These are phyloP conservation scores for Spisula subtruncata DNA, from an alignment of 2,888 invertebrate genomes.

Conservation along the genomic window DNA sequence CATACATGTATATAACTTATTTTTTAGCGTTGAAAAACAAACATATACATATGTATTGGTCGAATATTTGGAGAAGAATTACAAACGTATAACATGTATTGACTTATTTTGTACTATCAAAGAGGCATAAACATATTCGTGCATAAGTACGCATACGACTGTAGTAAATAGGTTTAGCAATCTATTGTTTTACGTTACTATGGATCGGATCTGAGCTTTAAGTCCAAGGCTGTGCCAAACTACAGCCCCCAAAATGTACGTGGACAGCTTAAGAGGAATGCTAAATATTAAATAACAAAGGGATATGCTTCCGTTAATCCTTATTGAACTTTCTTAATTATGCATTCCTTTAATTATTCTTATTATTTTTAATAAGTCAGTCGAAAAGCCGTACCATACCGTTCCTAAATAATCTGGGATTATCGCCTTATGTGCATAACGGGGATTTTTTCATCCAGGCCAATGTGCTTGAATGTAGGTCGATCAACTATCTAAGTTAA, in stretches of 20 bases:
- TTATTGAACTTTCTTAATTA: slow-evolving; percentile 29
- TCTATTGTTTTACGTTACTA: no score
- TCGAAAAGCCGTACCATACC: slow-evolving; percentile 32
- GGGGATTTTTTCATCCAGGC: slow-evolving; percentile 25
- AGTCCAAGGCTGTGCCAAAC: neutral
- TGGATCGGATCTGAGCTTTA: neutral
- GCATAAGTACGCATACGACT: no score
- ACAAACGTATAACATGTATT: no score
- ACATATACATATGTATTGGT: no score
- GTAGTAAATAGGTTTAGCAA: no score
- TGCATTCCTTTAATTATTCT: neutral
- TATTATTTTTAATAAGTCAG: slow-evolving; percentile 23
- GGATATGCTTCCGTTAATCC: slow-evolving; percentile 21
- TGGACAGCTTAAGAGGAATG: neutral
- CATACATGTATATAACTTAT: no score
- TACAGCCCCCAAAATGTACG: neutral
- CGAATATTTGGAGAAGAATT: no score
- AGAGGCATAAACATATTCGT: no score
- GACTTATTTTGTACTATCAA: no score
- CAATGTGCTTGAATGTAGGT: slow-evolving; percentile 17
- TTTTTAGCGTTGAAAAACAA: no score
- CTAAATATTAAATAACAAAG: neutral
- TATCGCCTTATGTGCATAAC: slow-evolving; percentile 46
- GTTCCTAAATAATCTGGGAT: slow-evolving; percentile 42
- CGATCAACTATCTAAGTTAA: neutral